Base-by-base conservation (phyloP, 1,140 invertebrate genomes). In the Drosophila novamexicana region DNA sequence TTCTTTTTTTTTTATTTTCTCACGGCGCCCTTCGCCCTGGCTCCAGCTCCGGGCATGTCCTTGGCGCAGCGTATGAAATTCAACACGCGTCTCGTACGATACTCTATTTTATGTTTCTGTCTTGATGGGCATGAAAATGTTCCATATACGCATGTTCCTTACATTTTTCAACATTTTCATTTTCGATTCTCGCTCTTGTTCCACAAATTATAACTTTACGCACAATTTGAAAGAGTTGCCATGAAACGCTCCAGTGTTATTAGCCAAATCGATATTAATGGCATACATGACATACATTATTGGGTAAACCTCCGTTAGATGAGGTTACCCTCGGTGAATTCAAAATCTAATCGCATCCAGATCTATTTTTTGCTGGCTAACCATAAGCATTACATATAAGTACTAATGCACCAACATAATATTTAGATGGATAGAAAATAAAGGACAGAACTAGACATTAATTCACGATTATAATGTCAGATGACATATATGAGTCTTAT, bases 41-140 rank as follows among this genome's bases (percentile, higher is more conserved):
- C 72, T 70, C 32, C 47, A 66, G 74, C 29, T 29, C 40, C 57
- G 14, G 36, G 10, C 50, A 56, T 52, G 45, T 69, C 70, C 83
- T 62, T 77, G 76, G 37, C 49, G 58, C 62, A 40, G 37, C 40
- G 58, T 66, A 65, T 88, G 82, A 82, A 86, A 86, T 86, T 88
- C 79, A 54, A 86, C 65, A 82, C 84, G 79, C 83, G 54, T 82
- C 72, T 77, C 79, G 50, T 66, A 52, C 66, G 54, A 54, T 69
- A 36, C 32, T 37, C n/a, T 45, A 73, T 72, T 86, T 86, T 74
- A 73, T 79, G 65, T 70, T 73, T 59, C 10, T 44, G 47, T 73
- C 61, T 75, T 32, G 44, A 68, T 69, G 54, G 40, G 81, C 78
- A 86, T 85, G 81, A 72, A 78, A 71, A 64, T 81, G 58, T 59